Evolutionary conservation across 1,140 invertebrate species (phyloP).

Genomic region (Brachionus angularis): DNA sequence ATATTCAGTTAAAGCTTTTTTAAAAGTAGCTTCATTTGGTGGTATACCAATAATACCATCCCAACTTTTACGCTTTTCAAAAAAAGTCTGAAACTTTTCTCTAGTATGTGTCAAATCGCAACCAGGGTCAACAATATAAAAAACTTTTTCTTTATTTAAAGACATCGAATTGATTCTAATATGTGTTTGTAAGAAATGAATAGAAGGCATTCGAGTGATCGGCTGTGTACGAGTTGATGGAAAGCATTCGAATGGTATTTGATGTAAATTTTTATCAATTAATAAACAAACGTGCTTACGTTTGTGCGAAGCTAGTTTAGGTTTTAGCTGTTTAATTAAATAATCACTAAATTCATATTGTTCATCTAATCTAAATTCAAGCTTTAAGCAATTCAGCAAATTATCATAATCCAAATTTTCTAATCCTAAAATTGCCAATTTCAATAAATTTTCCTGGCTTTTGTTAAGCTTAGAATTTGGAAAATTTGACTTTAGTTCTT

Average conservation of each 20-base stretch:
- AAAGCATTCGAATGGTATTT: conserved; percentile 42
- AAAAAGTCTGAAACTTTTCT: conserved; percentile 38
- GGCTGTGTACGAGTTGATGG: background rate
- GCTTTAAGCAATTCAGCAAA: background rate
- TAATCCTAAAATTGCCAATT: background rate
- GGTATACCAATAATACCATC: conserved; percentile 17
- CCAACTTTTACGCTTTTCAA: conserved; percentile 40
- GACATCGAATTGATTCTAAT: conserved; percentile 30
- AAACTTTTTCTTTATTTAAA: conserved; percentile 37
- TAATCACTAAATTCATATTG: background rate
- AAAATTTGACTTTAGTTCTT: conserved; percentile 12
- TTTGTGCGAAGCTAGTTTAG: background rate
- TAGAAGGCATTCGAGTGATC: conserved; percentile 35
- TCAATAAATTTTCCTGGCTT: conserved; percentile 14
- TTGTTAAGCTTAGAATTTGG: background rate
- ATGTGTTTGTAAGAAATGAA: conserved; percentile 40
- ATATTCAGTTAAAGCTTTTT: conserved; percentile 29
- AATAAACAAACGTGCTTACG: conserved; percentile 41
- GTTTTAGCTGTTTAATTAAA: conserved; percentile 3
- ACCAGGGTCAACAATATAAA: conserved; percentile 43
- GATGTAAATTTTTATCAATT: conserved; percentile 38
- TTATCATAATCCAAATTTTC: background rate
- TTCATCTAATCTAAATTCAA: background rate
- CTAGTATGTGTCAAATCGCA: conserved; percentile 36
- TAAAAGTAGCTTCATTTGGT: conserved; percentile 21